These are phyloP conservation scores for Mesorhabditis belari DNA, from an alignment of 2,888 invertebrate species.

Conservation along the genomic window DNA sequence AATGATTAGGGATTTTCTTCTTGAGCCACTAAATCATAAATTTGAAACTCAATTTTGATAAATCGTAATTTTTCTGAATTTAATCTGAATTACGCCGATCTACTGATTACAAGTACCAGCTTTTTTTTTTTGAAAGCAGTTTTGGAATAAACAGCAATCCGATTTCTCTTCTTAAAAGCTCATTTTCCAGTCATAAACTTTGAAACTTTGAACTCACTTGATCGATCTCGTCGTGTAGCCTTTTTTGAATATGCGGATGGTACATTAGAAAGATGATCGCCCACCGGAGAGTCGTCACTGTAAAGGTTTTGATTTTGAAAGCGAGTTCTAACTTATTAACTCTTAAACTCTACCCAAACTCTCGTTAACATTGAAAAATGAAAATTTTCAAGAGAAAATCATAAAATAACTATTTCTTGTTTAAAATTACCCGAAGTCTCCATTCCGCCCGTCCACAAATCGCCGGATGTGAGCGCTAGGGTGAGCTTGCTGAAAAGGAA, in stretches of 20 bases:
- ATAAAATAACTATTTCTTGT: too few relatives aligned
- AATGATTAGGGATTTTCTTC: too few relatives aligned
- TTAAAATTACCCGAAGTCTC: slow-evolving; percentile 36
- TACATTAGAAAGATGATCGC: slow-evolving; percentile 43
- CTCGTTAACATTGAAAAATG: background rate
- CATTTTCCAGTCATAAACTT: too few relatives aligned
- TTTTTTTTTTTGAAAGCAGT: background rate
- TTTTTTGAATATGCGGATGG: slow-evolving; percentile 39
- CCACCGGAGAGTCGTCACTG: slow-evolving; percentile 47
- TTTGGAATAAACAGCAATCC: too few relatives aligned
- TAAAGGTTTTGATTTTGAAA: slow-evolving; percentile 2
- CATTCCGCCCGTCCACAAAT: slow-evolving; percentile 52
- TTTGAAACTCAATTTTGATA: too few relatives aligned
- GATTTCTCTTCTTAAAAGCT: too few relatives aligned
- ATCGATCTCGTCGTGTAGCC: slow-evolving; percentile 18
- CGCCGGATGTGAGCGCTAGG: slow-evolving; percentile 41
- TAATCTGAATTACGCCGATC: too few relatives aligned
- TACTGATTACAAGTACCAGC: background rate
- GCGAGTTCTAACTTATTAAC: too few relatives aligned
- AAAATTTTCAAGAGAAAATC: background rate
- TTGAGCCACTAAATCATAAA: too few relatives aligned
- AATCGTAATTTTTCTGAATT: too few relatives aligned
- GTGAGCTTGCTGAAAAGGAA: slow-evolving; percentile 35
- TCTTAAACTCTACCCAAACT: too few relatives aligned
- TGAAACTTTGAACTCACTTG: background rate